Conservation (phyloP, 2,797 vertebrate genomes). For the Valencia hispanica region DNA sequence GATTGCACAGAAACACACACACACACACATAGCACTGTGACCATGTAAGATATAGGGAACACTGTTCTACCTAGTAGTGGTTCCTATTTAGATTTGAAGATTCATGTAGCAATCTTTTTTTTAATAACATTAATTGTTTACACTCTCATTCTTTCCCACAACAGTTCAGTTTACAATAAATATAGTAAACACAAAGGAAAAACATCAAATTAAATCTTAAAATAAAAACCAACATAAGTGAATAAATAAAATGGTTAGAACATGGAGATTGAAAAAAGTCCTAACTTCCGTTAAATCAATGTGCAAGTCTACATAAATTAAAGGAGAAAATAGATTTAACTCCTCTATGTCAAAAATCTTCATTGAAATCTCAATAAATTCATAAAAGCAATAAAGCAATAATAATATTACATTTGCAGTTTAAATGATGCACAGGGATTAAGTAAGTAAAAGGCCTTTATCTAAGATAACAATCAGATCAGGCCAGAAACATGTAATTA, state of each 20-base stretch:
- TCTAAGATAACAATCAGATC: not conserved
- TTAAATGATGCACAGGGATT: not conserved
- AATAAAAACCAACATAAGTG: slow-evolving; percentile 60
- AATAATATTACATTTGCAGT: not conserved
- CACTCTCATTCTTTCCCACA: slow-evolving; percentile 8
- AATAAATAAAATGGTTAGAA: slow-evolving; percentile 50
- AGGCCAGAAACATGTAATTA: slow-evolving; percentile 20
- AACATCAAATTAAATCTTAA: slow-evolving; percentile 49
- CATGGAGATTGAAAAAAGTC: slow-evolving; percentile 23
- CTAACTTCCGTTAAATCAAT: slow-evolving; percentile 15
- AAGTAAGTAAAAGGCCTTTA: slow-evolving; percentile 15
- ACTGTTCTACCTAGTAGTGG: slow-evolving; percentile 60
- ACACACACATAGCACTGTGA: slow-evolving; percentile 69
- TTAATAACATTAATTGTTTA: slow-evolving; percentile 1
- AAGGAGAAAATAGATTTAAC: slow-evolving; percentile 9
- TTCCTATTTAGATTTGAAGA: slow-evolving; percentile 13
- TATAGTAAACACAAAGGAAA: slow-evolving; percentile 35
- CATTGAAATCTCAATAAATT: slow-evolving; percentile 6
- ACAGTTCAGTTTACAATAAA: not conserved
- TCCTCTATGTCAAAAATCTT: slow-evolving; percentile 1
- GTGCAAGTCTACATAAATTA: slow-evolving; percentile 1
- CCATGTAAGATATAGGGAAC: slow-evolving; percentile 68
- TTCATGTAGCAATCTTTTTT: slow-evolving; percentile 32
- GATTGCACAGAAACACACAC: slow-evolving; percentile 22
- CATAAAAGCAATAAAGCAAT: not conserved